These are phyloP conservation scores for Eclectus roratus DNA, from an alignment of 2,113 vertebrate genomes.

Conservation along the genomic window DNA sequence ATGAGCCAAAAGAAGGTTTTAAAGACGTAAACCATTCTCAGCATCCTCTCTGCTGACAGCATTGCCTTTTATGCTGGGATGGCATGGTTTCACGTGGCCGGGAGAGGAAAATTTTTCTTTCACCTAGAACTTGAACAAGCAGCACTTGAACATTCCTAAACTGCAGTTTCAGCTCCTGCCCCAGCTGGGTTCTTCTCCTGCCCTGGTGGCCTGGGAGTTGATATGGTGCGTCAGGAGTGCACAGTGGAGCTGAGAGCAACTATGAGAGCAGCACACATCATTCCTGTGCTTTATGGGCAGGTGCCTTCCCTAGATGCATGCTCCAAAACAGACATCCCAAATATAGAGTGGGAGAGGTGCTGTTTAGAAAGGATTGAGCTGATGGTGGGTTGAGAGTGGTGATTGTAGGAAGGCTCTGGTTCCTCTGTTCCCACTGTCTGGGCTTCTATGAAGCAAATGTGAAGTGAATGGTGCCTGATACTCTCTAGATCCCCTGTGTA, in stretches of 20 bases:
- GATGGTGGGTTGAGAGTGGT: not conserved
- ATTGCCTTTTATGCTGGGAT: not conserved
- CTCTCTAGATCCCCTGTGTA: not conserved
- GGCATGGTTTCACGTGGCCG: not conserved
- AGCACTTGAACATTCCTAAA: not conserved
- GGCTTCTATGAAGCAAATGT: not conserved
- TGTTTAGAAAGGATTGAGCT: not conserved
- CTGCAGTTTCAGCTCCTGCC: not conserved
- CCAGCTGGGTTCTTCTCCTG: not conserved
- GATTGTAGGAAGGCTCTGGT: not conserved
- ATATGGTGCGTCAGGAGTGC: not conserved
- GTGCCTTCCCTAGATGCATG: not conserved
- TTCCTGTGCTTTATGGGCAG: not conserved
- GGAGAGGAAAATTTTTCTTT: not conserved
- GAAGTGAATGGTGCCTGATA: rapidly evolving
- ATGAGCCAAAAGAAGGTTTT: not conserved
- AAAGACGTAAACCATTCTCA: not conserved
- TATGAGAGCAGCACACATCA: not conserved
- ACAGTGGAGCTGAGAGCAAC: not conserved
- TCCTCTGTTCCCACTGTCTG: not conserved
- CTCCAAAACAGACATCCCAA: not conserved
- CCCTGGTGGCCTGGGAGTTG: not conserved
- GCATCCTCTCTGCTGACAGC: not conserved
- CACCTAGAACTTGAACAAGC: not conserved
- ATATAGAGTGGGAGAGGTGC: not conserved